Evolutionary conservation across 2,888 invertebrate genomes (phyloP), one percentile per base, ranked within the genome.

Genomic region (Macrophya alboannulata): DNA sequence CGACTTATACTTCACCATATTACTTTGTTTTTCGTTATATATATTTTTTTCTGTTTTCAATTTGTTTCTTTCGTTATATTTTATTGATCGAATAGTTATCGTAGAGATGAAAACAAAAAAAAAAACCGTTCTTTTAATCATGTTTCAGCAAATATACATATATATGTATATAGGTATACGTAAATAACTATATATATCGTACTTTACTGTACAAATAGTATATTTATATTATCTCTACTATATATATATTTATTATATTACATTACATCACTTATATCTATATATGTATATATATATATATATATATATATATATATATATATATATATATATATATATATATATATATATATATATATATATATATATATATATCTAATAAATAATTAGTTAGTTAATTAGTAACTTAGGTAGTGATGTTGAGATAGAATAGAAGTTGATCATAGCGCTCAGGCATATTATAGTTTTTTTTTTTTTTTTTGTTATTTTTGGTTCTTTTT

Each of bases 401-500:
- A 77, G 77, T 55, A 51, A 77, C 25, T n/a, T 77, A 77, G 77
- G 37, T 77, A 77, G 81, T 81, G 81, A 81, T 62, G 81, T 81
- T 59, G 59, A 81, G 81, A 81, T 81, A 81, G 59, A 81, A 43
- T 62, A 81, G 37, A 31, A 62, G 48, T 81, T 81, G 81, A 81
- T 43, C 37, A 81, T 81, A 81, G 81, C 81, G 59, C 81, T 81
- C 81, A 59, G 81, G 62, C 81, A 81, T 77, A 77, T 31, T 71
- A 37, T 71, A 15, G 15, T 12, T 37, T 71, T 71, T 31, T 45
- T 45, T 17, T 43, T 21, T 21, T 74, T 45, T n/a, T 17, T 17
- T 17, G 2, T 62, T 21, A 37, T 68, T 15, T 17, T 72, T 43
- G 8, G 4, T 71, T 71, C 3, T 31, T 31, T 31, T 31, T 76